Base-by-base conservation (phyloP, 1,140 invertebrate species). In the Philopotamus ludificatus region DNA sequence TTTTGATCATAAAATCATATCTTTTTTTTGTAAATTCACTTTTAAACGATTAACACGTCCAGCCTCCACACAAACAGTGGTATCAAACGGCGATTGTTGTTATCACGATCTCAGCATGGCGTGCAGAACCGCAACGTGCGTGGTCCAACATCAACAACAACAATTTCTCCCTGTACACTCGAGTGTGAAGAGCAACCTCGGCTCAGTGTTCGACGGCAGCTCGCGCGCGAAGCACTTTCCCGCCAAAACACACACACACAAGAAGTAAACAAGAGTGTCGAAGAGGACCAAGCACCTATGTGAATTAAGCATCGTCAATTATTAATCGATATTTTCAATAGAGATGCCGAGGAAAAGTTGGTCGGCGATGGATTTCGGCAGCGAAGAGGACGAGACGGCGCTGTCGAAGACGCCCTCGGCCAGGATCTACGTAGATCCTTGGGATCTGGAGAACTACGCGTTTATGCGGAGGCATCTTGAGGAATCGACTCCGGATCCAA, bases 401-500 rank as follows among this genome's bases (percentile, higher is more conserved):
- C 65, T 65, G 3, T 74, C 73, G 1, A 70, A 63, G 28, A 72
- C 73, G 3, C 72, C 73, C n/a, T 77, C 75, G 50, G 75, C 75
- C 50, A 70, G 86, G 50, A 77, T 84, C 26, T 89, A 89, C 73
- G 79, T 89, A 1, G 87, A 89, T 73, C 87, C 87, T 7, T 89
- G 88, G 88, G 87, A 88, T 68, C 76, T 87, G 68, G 87, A 89
- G 71, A 87, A 87, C 68, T 87, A 87, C 70, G 85, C 83, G 15
- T 86, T 86, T 70, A 79, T 87, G 12, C 77, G 82, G 16, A 76
- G 83, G 42, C 85, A 87, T 64, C 77, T 81, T 26, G 77, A 81
- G 8, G 79, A 77, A 0, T n/a, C n/a, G n/a, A 76, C 74, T n/a
- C 69, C 79, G 3, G 79, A 81, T 20, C 76, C 79, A 9, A 79